Base-by-base conservation (phyloP, 2,113 vertebrate species). In the Neolamprologus variostigma region DNA sequence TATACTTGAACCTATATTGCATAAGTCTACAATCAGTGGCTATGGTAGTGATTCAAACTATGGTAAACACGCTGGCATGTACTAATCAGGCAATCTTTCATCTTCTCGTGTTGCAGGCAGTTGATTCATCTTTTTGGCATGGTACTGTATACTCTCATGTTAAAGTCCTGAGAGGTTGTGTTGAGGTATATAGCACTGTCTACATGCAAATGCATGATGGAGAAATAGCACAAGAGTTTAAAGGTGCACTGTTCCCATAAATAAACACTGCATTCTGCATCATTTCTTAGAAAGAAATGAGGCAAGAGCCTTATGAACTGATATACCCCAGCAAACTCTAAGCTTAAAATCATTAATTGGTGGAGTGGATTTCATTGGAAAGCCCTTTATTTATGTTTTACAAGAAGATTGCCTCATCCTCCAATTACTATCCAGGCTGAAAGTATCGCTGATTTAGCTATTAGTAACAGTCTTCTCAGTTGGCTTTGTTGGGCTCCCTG, bases 71-170 rank as follows among this genome's bases (percentile, higher is more conserved):
- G 88, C 91, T 93, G 91, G 89, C 89, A 92, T 45, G 73, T 79
- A 87, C 90, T 92, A 94, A 91, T 93, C 94, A 94, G 84, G 54
- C 85, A 50, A 87, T 93, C 92, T 93, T 95, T 93, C 91, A 94
- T 93, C 89, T 91, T 82, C 82, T 89, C 31, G 37, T 86, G 86
- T 94, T 88, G 82, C 79, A 87, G 86, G 86, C 68, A 86, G 85
- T 91, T 92, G 71, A 85, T 92, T 93, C 90, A 92, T 93, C 89
- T 88, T 85, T 84, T 81, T 89, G 85, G 66, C 57, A 54, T 42
- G 9, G 68, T 10, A 40, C 61, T 90, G 86, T 82, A 80, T 81
- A 82, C 66, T 16, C 21, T n/a, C 82, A 89, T 50, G 66, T 47
- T 68, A 35, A 83, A 55, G 45, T 80, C 50, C 51, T 37, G n/a